Conservation (phyloP, 2,888 invertebrate species). For the Melieria crassipennis region DNA sequence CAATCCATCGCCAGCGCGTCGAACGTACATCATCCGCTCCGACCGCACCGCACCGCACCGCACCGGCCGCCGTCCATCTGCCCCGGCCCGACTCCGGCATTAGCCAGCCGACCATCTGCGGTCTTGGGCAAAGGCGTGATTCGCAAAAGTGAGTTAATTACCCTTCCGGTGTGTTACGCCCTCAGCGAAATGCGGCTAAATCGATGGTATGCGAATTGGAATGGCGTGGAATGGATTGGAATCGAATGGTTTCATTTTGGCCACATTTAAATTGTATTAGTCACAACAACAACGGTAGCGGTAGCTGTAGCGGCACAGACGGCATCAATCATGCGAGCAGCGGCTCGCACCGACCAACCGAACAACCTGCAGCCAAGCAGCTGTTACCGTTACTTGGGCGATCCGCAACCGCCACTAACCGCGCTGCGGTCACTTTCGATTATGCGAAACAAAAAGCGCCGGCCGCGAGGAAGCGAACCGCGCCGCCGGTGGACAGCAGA, state of each 20-base stretch:
- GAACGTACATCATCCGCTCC: too few species aligned
- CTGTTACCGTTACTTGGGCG: background rate
- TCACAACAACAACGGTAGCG: background rate
- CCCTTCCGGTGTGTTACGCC: constrained; percentile 63
- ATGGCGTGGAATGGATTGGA: background rate
- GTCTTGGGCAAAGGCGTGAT: constrained; percentile 51
- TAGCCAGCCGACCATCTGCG: background rate
- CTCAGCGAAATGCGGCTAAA: constrained; percentile 49
- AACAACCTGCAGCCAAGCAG: background rate
- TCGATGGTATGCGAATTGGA: constrained; percentile 1
- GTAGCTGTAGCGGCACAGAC: too few species aligned
- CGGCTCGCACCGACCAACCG: background rate
- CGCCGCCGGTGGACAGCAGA: background rate
- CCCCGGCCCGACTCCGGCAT: background rate
- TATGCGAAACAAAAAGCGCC: constrained; percentile 23
- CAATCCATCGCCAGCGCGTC: too few species aligned
- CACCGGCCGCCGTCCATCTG: too few species aligned
- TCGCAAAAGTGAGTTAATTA: constrained; percentile 62
- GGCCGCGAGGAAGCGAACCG: background rate
- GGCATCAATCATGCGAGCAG: background rate
- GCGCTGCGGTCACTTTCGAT: constrained; percentile 38
- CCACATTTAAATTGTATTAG: constrained; percentile 21
- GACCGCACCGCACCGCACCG: too few species aligned
- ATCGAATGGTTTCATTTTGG: constrained; percentile 6
- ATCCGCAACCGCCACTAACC: background rate